Evolutionary conservation across 2,113 vertebrate genomes (phyloP).

Genomic region (Tapirus terrestris): DNA sequence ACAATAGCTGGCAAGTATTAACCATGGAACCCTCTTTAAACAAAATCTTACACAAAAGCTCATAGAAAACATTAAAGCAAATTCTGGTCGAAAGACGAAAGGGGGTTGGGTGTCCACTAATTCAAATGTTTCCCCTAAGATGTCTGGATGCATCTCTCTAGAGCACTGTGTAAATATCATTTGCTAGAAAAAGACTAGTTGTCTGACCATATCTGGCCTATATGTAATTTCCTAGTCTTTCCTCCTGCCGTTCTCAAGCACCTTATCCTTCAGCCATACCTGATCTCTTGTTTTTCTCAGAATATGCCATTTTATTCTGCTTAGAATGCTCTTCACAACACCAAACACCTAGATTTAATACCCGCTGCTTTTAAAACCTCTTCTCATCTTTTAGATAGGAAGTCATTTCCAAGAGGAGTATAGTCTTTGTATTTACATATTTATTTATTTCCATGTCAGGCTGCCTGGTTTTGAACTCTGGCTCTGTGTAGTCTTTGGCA

Average conservation of each 20-base stretch:
- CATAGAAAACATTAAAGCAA: conserved; percentile 49
- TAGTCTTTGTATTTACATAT: neutral
- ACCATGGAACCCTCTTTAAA: neutral
- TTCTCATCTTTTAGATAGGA: neutral
- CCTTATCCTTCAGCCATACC: neutral
- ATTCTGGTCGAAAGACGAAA: conserved; percentile 37
- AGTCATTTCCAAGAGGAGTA: neutral
- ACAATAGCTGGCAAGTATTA: conserved; percentile 8
- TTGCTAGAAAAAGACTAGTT: neutral
- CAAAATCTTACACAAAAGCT: conserved; percentile 29
- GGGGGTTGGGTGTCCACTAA: neutral
- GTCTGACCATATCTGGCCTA: neutral
- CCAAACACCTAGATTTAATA: neutral
- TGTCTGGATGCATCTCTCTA: neutral
- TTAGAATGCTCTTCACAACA: neutral
- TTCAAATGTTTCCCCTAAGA: neutral
- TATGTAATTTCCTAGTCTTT: neutral
- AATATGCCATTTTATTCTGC: neutral
- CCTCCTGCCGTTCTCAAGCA: neutral
- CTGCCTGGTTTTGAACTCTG: neutral
- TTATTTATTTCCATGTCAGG: neutral
- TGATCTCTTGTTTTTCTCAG: neutral
- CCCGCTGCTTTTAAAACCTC: neutral
- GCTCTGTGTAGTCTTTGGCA: neutral
- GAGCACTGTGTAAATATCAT: neutral